phyloP scores from a whole-genome alignment of 2,888 invertebrate species.

The Andricus curvator region DNA sequence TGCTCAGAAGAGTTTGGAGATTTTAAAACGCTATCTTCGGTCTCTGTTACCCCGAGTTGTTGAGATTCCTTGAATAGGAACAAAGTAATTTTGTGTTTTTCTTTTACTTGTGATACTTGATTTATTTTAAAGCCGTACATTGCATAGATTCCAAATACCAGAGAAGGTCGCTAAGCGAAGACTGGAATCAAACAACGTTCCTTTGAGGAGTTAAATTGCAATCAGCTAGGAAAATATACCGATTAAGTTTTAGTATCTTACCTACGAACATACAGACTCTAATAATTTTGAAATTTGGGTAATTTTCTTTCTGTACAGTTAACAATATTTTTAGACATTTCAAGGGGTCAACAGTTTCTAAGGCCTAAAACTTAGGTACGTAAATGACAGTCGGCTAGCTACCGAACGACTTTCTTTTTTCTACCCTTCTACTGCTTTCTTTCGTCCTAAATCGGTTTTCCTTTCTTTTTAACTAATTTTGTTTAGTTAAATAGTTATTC shows the following conservation, averaged over 20 bases:
- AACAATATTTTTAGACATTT: conserved; percentile 66
- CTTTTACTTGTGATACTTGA: background rate
- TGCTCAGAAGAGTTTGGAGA: background rate
- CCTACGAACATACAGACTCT: conserved; percentile 46
- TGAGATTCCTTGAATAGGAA: background rate
- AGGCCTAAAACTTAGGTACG: conserved; percentile 73
- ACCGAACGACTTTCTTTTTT: conserved; percentile 44
- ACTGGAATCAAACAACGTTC: conserved; percentile 29
- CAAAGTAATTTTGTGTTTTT: background rate
- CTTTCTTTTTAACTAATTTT: conserved; percentile 18
- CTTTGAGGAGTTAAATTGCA: conserved; percentile 61
- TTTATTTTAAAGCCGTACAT: conserved; percentile 37
- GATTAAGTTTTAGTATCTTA: conserved; percentile 47
- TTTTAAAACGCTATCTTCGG: conserved; percentile 6
- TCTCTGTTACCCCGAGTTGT: conserved; percentile 38
- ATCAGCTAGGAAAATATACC: conserved; percentile 69
- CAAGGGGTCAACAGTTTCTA: conserved; percentile 69
- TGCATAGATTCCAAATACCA: conserved; percentile 29
- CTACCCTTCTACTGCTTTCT: conserved; percentile 15
- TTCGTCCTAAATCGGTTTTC: conserved; percentile 17
- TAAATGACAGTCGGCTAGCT: conserved; percentile 43
- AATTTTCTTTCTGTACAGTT: conserved; percentile 58
- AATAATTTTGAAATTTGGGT: conserved; percentile 41
- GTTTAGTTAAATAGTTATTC: conserved; percentile 27
- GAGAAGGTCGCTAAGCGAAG: conserved; percentile 23